phyloP scores from a whole-genome alignment of 2,113 vertebrate genomes.

The Ranitomeya imitator region DNA sequence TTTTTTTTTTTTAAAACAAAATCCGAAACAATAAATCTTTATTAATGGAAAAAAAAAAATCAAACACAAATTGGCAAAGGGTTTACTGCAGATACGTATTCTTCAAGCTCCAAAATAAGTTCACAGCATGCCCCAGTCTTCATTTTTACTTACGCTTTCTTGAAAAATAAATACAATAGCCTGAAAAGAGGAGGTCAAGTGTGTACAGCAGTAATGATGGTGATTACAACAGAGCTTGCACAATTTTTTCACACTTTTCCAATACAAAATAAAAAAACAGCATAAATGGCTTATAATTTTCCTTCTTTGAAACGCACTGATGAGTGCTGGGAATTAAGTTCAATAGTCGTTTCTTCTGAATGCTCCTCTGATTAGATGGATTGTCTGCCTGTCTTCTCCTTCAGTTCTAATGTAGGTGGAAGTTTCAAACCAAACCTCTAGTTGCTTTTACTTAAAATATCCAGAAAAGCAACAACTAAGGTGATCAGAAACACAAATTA shows the following conservation, averaged over 20 bases:
- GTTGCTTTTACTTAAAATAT: slow-evolving; percentile 58
- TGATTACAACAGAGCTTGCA: slow-evolving; percentile 42
- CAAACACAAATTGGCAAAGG: slow-evolving; percentile 29
- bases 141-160: slow-evolving; percentile 35
- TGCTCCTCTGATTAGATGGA: slow-evolving; percentile 45
- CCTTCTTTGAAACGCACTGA: slow-evolving; percentile 46
- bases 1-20: background rate
- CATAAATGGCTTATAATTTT: slow-evolving; percentile 50
- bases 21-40: slow-evolving; percentile 18
- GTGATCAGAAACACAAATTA: slow-evolving; percentile 63
- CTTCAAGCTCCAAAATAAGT: slow-evolving; percentile 34
- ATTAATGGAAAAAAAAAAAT: slow-evolving; percentile 28
- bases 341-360: slow-evolving; percentile 41
- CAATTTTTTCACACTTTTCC: slow-evolving; percentile 45
- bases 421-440: slow-evolving; percentile 64
- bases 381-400: slow-evolving; percentile 31
- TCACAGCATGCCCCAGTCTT: slow-evolving; percentile 35
- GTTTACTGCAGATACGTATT: slow-evolving; percentile 36
- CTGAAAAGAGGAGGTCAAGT: slow-evolving; percentile 42
- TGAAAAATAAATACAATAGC: slow-evolving; percentile 46
- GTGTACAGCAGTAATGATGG: slow-evolving; percentile 18
- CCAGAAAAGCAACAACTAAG: slow-evolving; percentile 64
- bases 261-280: slow-evolving; percentile 45
- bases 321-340: slow-evolving; percentile 42
- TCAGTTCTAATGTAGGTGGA: background rate